Base-by-base conservation (phyloP, 2,888 invertebrate species). In the Coenonympha arcania region DNA sequence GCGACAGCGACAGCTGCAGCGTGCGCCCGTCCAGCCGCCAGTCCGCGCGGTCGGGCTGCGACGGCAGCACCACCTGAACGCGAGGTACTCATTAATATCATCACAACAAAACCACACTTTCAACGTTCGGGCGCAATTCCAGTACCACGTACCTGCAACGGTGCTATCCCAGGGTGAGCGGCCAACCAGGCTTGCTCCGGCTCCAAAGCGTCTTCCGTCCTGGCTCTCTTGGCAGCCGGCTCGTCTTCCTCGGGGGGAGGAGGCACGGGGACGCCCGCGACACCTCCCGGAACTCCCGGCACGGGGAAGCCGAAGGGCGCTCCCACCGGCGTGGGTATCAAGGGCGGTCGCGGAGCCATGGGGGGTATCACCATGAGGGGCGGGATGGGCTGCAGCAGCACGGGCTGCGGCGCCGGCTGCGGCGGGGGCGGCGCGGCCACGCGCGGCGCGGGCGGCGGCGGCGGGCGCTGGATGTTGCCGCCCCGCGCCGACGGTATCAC, bases 21-120 rank as follows among this genome's bases (percentile, higher is more conserved):
- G 91, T 88, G 78, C 98, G 97, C 0, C 99, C 99, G 75, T 94
- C 94, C 55, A 99, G 88, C 56, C 95, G 94, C 97, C 98, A 98
- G 88, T 99, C 99, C 0, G 94, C 85, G 68, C 98, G 97, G 66
- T 98, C 98, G 0, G 93, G 90, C 70, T 92, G 88, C 61, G 90
- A 86, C 6, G 99, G 99, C 19, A 97, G 90, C 50, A 90, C 88
- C 52, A 99, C 93, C 73, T 76, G 64, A 3, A 4, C 20, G 11
- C n/a, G n/a, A n/a, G n/a, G n/a, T n/a, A n/a, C n/a, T n/a, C n/a
- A n/a, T n/a, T n/a, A n/a, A n/a, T n/a, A n/a, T n/a, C n/a, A n/a
- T n/a, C n/a, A n/a, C n/a, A n/a, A n/a, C n/a, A n/a, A n/a, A n/a
- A n/a, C n/a, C n/a, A n/a, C n/a, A n/a, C n/a, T n/a, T n/a, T n/a